Evolutionary conservation across 2,797 vertebrate species (phyloP).

Genomic region (Ammospiza maritima): DNA sequence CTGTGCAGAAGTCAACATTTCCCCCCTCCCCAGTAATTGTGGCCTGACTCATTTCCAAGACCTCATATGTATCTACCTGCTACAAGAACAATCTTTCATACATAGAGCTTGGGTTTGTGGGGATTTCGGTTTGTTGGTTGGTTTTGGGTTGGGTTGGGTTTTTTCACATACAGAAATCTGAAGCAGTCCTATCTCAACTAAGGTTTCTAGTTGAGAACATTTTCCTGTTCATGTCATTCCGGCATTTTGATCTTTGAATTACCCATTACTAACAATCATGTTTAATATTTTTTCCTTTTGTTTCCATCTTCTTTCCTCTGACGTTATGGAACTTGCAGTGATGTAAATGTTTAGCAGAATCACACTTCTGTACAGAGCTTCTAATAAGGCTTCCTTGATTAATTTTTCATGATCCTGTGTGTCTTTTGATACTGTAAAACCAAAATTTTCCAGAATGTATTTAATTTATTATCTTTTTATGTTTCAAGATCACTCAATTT

Average conservation of each 20-base stretch:
- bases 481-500: not conserved
- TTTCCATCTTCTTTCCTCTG: not conserved
- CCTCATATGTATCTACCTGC: fast-evolving
- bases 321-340: not conserved
- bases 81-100: not conserved
- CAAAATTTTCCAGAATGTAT: not conserved
- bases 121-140: not conserved
- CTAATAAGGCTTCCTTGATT: not conserved
- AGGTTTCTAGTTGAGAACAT: not conserved
- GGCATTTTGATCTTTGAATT: not conserved
- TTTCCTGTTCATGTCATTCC: not conserved
- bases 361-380: not conserved
- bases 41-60: not conserved
- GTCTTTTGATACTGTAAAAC: not conserved
- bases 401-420: not conserved
- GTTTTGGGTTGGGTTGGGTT: not conserved
- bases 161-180: not conserved
- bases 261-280: not conserved
- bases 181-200: not conserved
- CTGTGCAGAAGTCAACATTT: not conserved
- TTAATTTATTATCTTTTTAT: not conserved
- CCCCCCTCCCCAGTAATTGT: fast-evolving
- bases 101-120: fast-evolving
- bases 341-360: not conserved
- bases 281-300: not conserved